Percentiles rank a stretch among this genome's conserved stretches.
phyloP scores from a whole-genome alignment of 53 echinoderm and acorn worm species.

The Patiria pectinifera region DNA sequence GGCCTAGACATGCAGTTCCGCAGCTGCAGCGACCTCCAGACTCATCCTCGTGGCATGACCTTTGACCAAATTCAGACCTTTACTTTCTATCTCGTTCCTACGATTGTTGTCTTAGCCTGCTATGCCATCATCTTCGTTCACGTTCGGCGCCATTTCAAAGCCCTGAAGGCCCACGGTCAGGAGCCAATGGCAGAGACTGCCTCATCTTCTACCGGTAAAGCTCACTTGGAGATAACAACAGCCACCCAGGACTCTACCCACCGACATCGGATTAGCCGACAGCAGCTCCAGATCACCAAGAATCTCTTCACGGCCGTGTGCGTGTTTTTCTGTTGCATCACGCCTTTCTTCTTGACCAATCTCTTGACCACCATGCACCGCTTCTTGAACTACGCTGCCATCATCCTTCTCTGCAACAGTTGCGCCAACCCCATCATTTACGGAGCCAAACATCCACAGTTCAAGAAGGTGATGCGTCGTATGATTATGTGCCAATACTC shows the following conservation, averaged over 20 bases:
- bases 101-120: conserved; percentile 54
- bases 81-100: conserved; percentile 48
- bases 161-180: neutral
- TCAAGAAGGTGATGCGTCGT: conserved; percentile 60
- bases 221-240: neutral
- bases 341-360: conserved; percentile 57
- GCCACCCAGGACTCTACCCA: neutral
- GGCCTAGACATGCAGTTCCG: conserved; percentile 54
- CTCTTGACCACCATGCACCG: conserved; percentile 24
- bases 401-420: conserved; percentile 57
- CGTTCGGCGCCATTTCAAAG: conserved; percentile 65
- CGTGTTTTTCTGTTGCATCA: conserved; percentile 55
- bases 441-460: conserved; percentile 74
- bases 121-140: conserved; percentile 61
- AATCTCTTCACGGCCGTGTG: conserved; percentile 71
- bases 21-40: conserved; percentile 56
- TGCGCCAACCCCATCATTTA: conserved; percentile 70
- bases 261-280: conserved; percentile 25
- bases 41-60: conserved; percentile 23
- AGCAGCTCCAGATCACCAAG: conserved; percentile 68
- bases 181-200: neutral
- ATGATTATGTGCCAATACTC: conserved; percentile 51
- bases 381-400: conserved; percentile 57
- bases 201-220: neutral
- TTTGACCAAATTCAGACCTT: conserved; percentile 48